phyloP scores from a whole-genome alignment of 2,797 vertebrate species.

The Discoglossus pictus region DNA sequence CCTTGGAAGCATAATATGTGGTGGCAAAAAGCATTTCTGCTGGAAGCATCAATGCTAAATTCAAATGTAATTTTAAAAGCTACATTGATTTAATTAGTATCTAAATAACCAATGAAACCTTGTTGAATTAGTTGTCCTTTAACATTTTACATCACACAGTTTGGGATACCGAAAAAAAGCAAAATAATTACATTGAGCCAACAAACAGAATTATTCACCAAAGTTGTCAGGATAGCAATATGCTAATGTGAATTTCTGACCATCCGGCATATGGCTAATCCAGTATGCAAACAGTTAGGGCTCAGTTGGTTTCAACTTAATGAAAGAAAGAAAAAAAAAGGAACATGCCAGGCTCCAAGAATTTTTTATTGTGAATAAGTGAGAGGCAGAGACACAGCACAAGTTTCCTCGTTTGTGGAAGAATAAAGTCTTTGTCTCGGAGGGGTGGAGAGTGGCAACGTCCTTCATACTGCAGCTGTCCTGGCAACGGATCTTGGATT shows the following conservation, averaged over 20 bases:
- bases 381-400: slow-evolving; percentile 1
- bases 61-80: too few relatives aligned
- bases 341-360: not conserved
- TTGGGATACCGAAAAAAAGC: too few relatives aligned
- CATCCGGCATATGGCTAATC: not conserved
- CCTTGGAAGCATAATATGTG: too few relatives aligned
- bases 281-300: not conserved
- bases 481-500: not conserved
- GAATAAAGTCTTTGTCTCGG: not conserved
- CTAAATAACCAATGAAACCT: too few relatives aligned
- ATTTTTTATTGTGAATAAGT: slow-evolving; percentile 1
- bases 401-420: slow-evolving; percentile 3
- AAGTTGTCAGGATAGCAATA: not conserved
- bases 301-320: not conserved
- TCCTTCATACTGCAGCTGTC: not conserved
- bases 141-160: too few relatives aligned
- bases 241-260: not conserved
- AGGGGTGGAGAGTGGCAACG: not conserved
- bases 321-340: slow-evolving; percentile 3
- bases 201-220: not conserved
- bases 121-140: too few relatives aligned
- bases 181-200: not conserved
- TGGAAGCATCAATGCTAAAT: too few relatives aligned
- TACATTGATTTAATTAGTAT: too few relatives aligned
- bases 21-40: too few relatives aligned